Conservation (phyloP, 2,888 invertebrate genomes). For the Oligia strigilis region DNA sequence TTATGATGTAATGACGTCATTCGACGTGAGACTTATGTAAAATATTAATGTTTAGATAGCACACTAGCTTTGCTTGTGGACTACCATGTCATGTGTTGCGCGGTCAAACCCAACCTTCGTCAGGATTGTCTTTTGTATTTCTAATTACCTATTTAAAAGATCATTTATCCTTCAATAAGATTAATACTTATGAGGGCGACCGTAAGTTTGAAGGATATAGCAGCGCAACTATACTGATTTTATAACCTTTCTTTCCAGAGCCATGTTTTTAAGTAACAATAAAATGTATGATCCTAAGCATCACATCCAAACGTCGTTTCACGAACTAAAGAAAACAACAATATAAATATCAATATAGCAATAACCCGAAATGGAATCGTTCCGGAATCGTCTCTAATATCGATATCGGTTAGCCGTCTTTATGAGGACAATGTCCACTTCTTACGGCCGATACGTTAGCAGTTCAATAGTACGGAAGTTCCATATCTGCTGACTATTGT, state of each 20-base stretch:
- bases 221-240: not conserved
- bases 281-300: conserved; percentile 10
- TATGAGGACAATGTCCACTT: conserved; percentile 78
- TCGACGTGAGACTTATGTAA: too few relatives aligned
- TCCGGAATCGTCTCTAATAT: conserved; percentile 50
- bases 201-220: too few relatives aligned
- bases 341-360: conserved; percentile 55
- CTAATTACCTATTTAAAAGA: too few relatives aligned
- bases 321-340: conserved; percentile 25
- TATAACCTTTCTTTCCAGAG: not conserved
- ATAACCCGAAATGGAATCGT: conserved; percentile 65
- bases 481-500: conserved; percentile 73
- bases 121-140: too few relatives aligned
- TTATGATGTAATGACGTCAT: too few relatives aligned
- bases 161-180: too few relatives aligned
- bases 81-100: too few relatives aligned
- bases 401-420: conserved; percentile 71
- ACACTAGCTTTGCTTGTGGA: too few relatives aligned
- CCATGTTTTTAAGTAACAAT: not conserved
- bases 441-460: conserved; percentile 77
- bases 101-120: too few relatives aligned
- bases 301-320: conserved; percentile 21
- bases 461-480: conserved; percentile 85
- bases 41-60: too few relatives aligned
- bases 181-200: too few relatives aligned